Evolutionary conservation across 23 tunicate genomes (phyloP), one percentile per base, ranked within the genome.

Genomic region (Trididemnum clinides): DNA sequence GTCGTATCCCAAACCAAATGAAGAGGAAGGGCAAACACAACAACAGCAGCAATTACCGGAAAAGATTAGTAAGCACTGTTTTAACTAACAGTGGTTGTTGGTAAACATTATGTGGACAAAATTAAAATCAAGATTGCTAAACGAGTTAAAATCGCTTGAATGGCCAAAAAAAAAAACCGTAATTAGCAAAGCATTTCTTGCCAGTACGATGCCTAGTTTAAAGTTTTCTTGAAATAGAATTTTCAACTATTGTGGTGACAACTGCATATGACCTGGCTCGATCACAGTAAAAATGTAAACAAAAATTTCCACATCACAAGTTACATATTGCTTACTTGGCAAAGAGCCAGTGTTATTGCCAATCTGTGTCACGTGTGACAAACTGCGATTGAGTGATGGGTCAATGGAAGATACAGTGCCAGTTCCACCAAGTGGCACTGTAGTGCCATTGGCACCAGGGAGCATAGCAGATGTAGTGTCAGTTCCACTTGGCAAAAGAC

Each of bases 321-420:
- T 5, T 29, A 10, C n/a, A 66, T 2, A 5, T 66, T 7, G 6
- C 34, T 51, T 51, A 91, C 97, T 91, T 82, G 98, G 98, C 51
- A 94, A 81, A 4, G 98, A 94, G 37, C 94, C 98, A 50, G 98
- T 94, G 76, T 94, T 94, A 74, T 86, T 89, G 50, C 90, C 89
- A 29, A 88, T 86, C 50, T 89, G 98, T 5, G 94, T 58, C 57
- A 82, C 88, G 39, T 94, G 98, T 27, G 94, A 83, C 34, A 93
- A 72, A 29, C 66, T 27, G 15, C 73, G 82, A 71, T 34, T 33
- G 25, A 73, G 12, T 1, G 10, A 7, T 29, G 19, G 37, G 37
- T 66, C 31, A 4, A 21, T 62, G 4, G 69, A 26, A 6, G 7
- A 6, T 3, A 31, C 75, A 28, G 84, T 19, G 3, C 64, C 78